These are phyloP conservation scores for Drosophila monieri DNA, from an alignment of 2,888 invertebrate species.

Conservation along the genomic window DNA sequence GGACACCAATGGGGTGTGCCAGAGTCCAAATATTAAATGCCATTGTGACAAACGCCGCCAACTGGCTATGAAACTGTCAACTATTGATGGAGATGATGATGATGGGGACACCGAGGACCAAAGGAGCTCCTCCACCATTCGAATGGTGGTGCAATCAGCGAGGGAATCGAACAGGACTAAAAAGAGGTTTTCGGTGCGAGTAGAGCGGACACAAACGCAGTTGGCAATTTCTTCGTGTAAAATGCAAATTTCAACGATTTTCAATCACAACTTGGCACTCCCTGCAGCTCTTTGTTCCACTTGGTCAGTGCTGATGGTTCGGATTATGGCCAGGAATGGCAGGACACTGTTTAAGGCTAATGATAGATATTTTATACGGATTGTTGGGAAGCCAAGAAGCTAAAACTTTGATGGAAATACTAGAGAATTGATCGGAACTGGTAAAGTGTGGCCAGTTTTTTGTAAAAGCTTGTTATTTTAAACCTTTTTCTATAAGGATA, in stretches of 20 bases:
- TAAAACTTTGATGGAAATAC: neutral
- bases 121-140: conserved; percentile 21
- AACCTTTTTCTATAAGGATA: too few relatives aligned
- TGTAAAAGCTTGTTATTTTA: too few relatives aligned
- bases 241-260: conserved; percentile 54
- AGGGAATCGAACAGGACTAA: conserved; percentile 21
- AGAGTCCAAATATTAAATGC: conserved; percentile 80
- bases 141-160: conserved; percentile 68
- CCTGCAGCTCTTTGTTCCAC: neutral
- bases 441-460: too few relatives aligned
- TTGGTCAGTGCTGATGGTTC: conserved; percentile 12
- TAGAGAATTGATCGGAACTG: neutral
- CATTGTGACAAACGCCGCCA: conserved; percentile 80
- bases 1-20: conserved; percentile 29
- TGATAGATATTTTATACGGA: too few relatives aligned
- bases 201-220: conserved; percentile 50
- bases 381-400: neutral
- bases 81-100: conserved; percentile 57
- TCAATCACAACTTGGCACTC: conserved; percentile 45
- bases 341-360: too few relatives aligned
- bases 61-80: conserved; percentile 81
- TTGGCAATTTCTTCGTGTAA: conserved; percentile 69
- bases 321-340: neutral
- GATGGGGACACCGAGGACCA: conserved; percentile 9
- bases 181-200: conserved; percentile 2